Evolutionary conservation across 2,797 vertebrate species (phyloP), one percentile per base, ranked within the genome.

Genomic region (Mormyrops boulengeri): DNA sequence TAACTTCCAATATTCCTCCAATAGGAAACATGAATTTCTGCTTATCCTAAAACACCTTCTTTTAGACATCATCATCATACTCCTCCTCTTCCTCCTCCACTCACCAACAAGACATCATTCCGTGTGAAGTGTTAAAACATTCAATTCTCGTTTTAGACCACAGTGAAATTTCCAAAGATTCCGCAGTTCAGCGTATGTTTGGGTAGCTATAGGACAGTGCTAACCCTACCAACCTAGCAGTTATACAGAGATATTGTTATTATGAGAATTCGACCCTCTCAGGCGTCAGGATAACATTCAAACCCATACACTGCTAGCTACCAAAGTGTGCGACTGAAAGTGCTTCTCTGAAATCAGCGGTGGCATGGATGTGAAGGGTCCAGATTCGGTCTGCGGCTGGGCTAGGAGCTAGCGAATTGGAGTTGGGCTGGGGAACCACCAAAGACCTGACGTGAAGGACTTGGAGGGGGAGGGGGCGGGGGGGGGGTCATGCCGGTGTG

Each of bases 401-500:
- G 49, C 7, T 60, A 41, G 77, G 55, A 41, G 88, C 66, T 5
- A 34, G 12, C 9, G 53, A 73, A 9, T 84, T 50, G 69, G 11
- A 88, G 69, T 14, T 44, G 8, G 60, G 60, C 8, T 11, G 22
- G 22, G 60, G 22, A 26, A 4, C 34, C 50, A 47, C 50, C 3
- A 26, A 38, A 73, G 34, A 52, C n/a, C 7, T 9, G 52, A 34
- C 8, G 88, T 55, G 80, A n/a, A 44, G 17, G 47, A 44, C 1
- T 53, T 8, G 11, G 4, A 11, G 9, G 52, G 14, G 49, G 53
- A 17, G 49, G 26, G 89, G n/a, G n/a, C 3, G 55, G 41, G 30
- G 34, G 22, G 89, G 96, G 89, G 94, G 94, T 89, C 95, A 96
- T 1, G 96, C 93, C 44, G 94, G 95, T 87, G 92, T 95, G 26